These are phyloP conservation scores for Lagria hirta DNA, from an alignment of 2,888 invertebrate genomes.

Conservation along the genomic window DNA sequence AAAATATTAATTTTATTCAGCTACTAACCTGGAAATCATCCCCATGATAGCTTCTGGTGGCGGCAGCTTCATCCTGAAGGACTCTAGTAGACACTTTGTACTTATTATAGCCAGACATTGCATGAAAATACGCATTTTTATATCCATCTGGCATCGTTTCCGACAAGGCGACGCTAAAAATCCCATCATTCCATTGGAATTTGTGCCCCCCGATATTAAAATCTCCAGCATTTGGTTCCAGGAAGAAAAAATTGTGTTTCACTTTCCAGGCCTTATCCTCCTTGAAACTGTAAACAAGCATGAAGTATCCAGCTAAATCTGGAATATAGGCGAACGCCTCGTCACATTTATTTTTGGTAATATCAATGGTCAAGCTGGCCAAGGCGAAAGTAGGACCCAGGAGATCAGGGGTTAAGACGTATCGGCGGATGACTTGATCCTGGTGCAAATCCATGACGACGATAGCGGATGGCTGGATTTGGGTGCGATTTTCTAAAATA, in stretches of 20 bases:
- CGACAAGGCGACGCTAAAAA: constrained; percentile 71
- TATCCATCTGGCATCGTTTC: constrained; percentile 57
- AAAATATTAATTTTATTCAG: background rate
- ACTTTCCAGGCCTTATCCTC: constrained; percentile 63
- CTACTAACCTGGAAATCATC: constrained; percentile 57
- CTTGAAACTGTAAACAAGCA: constrained; percentile 56
- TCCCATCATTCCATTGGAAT: constrained; percentile 80
- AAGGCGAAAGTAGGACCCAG: constrained; percentile 57
- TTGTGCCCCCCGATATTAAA: constrained; percentile 66
- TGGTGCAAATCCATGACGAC: constrained; percentile 68
- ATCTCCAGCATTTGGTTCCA: constrained; percentile 70
- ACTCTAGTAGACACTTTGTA: constrained; percentile 69
- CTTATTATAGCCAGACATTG: constrained; percentile 72
- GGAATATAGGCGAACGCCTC: constrained; percentile 74
- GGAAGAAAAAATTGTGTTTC: constrained; percentile 71
- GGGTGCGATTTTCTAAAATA: constrained; percentile 56
- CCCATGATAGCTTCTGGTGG: constrained; percentile 58
- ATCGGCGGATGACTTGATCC: constrained; percentile 61
- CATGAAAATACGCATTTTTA: constrained; percentile 72
- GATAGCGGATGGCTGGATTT: constrained; percentile 63
- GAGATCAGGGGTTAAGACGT: constrained; percentile 58
- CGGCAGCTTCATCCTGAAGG: constrained; percentile 58
- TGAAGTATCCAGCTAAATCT: constrained; percentile 63
- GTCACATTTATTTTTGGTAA: constrained; percentile 60
- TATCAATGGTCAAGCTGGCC: constrained; percentile 71